These are phyloP conservation scores for Crotalus tigris DNA, from an alignment of 2,113 vertebrate species.

Conservation along the genomic window DNA sequence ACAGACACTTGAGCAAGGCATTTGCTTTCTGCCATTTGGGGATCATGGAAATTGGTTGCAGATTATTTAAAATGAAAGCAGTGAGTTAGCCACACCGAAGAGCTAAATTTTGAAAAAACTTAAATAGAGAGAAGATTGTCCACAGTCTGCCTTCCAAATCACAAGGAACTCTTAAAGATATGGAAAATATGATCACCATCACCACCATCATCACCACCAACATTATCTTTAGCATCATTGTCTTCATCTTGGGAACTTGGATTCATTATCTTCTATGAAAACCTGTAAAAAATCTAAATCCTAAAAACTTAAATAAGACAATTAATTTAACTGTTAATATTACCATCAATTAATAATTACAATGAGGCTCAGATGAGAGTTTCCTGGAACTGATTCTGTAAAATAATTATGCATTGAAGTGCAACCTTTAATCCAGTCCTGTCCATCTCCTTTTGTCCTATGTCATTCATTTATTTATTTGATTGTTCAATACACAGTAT, in stretches of 20 bases:
- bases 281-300: background rate
- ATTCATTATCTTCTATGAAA: background rate
- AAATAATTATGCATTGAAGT: background rate
- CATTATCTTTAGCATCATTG: background rate
- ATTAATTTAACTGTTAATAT: background rate
- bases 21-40: constrained; percentile 8
- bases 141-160: background rate
- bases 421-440: background rate
- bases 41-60: background rate
- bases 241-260: background rate
- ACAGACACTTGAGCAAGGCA: background rate
- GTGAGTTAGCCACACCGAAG: background rate
- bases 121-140: background rate
- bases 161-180: background rate
- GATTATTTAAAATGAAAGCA: background rate
- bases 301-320: background rate
- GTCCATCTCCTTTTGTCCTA: background rate
- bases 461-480: background rate
- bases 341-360: background rate
- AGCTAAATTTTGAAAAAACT: background rate
- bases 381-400: background rate
- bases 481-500: background rate
- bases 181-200: background rate
- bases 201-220: background rate
- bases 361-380: background rate